Evolutionary conservation across 2,113 vertebrate genomes (phyloP), one percentile per base, ranked within the genome.

Genomic region (Phrynocephalus versicolor): DNA sequence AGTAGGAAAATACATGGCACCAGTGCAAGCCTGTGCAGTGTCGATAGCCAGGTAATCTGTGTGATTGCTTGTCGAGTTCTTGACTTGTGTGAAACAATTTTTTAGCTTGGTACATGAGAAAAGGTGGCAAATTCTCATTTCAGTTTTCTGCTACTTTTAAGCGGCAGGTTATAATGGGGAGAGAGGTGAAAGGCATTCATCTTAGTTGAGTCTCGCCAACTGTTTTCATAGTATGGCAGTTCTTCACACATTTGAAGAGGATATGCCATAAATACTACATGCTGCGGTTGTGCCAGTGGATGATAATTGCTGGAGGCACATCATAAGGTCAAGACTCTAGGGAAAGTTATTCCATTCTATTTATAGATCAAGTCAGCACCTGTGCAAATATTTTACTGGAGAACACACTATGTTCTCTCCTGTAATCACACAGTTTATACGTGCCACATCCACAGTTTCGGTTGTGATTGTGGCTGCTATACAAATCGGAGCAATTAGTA

Each of bases 1-100:
- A 41, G 80, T 30, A 84, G 41, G 82, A 65, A 84, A 0, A 13
- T n/a, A 3, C 45, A 88, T 91, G 70, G 19, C 69, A 83, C 33
- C 75, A 55, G 35, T 86, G 37, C n/a, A n/a, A 60, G 73, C 77
- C 35, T 67, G 16, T 9, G 64, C 60, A 8, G n/a, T 25, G 6
- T 67, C 85, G 74, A 87, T 65, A 86, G 19, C 74, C 16, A 57
- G 67, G 65, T 30, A 45, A 81, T 30, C 14, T 5, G 12, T 55
- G 41, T 76, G 73, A 76, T 76, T 27, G 55, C 73, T 27, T 55
- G 41, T 51, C 15, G 45, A 74, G 39, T 70, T 70, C n/a, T 70
- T 70, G 18, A 33, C 15, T 51, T 51, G 30, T 74, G 7, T 15
- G 73, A 25, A 74, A 45, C 72, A 51, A 15, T 18, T n/a, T 76